Evolutionary conservation across 2,888 invertebrate genomes (phyloP).

Genomic region (Rhyacophila evoluta): DNA sequence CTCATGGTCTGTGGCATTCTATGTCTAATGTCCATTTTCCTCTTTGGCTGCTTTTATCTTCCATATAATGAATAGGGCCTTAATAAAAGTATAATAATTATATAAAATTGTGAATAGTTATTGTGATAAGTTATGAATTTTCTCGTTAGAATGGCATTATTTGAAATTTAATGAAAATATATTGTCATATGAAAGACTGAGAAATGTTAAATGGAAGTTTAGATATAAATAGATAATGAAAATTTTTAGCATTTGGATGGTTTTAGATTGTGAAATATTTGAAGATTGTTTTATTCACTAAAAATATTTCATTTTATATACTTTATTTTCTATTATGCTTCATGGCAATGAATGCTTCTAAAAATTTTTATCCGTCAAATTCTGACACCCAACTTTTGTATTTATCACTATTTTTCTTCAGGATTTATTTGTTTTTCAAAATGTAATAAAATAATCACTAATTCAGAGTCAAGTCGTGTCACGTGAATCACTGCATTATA

Average conservation of each 20-base stretch:
- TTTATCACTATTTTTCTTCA: too few species aligned
- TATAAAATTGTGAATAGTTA: not conserved
- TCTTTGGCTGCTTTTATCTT: not conserved
- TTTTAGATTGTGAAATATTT: not conserved
- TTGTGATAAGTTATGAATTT: constrained; percentile 6
- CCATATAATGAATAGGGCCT: constrained; percentile 2
- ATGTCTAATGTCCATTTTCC: not conserved
- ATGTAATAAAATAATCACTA: too few species aligned
- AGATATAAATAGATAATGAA: constrained; percentile 14
- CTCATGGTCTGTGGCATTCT: not conserved
- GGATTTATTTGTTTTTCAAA: too few species aligned
- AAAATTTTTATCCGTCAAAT: too few species aligned
- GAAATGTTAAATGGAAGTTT: constrained; percentile 16
- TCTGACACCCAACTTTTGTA: too few species aligned
- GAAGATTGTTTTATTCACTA: too few species aligned
- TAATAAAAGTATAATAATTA: not conserved
- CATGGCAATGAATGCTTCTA: too few species aligned
- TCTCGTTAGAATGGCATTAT: constrained; percentile 12
- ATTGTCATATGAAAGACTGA: constrained; percentile 22
- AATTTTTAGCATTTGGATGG: constrained; percentile 5
- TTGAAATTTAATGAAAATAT: not conserved
- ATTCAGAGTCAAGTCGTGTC: too few species aligned
- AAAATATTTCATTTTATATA: too few species aligned
- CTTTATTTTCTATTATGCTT: too few species aligned
- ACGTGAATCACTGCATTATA: too few species aligned